Evolutionary conservation across 2,888 invertebrate species (phyloP), one percentile per base, ranked within the genome.

Genomic region (Taenaris catops): DNA sequence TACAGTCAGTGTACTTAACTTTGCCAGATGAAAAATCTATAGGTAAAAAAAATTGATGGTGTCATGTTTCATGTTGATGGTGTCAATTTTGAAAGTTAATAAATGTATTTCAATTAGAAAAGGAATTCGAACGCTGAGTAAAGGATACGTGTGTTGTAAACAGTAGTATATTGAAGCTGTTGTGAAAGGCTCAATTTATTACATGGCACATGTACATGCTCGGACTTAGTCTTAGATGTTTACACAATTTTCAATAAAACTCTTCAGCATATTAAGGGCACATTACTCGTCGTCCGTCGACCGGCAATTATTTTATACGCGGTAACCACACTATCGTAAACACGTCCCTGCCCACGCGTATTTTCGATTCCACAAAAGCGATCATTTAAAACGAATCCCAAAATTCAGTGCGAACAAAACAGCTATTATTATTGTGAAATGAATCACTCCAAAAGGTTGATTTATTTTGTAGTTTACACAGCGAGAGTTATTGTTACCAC

Each of bases 351-450:
- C 45, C 47, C 44, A 45, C 49, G 35, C 38, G 11, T 14, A 21
- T 21, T 33, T 45, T 40, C 44, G 41, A 47, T 44, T 40, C 23
- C 34, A 33, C 46, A 40, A 35, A 42, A 43, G 39, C 34, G 41
- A 49, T 41, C 42, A 43, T 48, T 46, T 38, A 43, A 44, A 41
- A 34, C 27, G 36, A 40, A 45, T 43, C 43, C 25, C 48, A 25
- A 44, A 44, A 42, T 38, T 40, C 41, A 24, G 38, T 37, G 41
- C 34, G 44, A 45, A 49, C 49, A 50, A 49, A 50, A 49, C 47
- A 41, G 38, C 38, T 40, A 47, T 45, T 40, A 46, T 34, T 41
- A 36, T 42, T 38, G 41, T 38, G 19, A 27, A 26, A 44, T 48
- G 46, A 46, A 48, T 49, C 44, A 49, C 37, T 41, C 45, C 27